Evolutionary conservation across 2,797 vertebrate genomes (phyloP).

Genomic region (Cryptoprocta ferox): DNA sequence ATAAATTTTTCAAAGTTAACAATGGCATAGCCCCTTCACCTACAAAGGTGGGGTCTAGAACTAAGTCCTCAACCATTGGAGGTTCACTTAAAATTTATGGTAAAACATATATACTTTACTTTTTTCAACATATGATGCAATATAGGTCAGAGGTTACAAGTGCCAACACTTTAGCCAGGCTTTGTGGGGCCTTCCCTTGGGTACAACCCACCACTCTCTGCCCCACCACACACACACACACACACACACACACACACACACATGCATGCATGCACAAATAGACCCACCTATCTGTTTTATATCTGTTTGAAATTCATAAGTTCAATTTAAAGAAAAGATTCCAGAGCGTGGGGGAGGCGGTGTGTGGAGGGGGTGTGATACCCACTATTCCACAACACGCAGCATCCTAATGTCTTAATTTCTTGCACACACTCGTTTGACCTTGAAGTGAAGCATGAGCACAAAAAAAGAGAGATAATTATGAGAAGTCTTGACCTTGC

Average conservation of each 20-base stretch:
- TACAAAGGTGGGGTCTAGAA: background rate
- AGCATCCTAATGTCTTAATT: background rate
- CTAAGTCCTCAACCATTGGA: background rate
- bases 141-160: background rate
- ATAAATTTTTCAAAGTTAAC: background rate
- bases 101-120: background rate
- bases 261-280: background rate
- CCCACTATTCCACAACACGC: accelerated
- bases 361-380: background rate
- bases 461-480: background rate
- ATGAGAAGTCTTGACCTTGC: background rate
- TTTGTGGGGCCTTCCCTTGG: background rate
- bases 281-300: background rate
- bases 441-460: background rate
- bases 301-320: background rate
- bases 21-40: background rate
- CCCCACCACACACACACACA: background rate
- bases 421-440: background rate
- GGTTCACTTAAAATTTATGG: background rate
- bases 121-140: background rate
- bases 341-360: too few relatives aligned
- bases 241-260: background rate
- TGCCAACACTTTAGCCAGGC: background rate
- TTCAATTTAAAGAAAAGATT: background rate
- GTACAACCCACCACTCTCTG: background rate